A percentile compares a stretch with the other conserved stretches of the same genome.
Conservation (phyloP, 2,797 vertebrate genomes). For the Enteromius anoplus region DNA sequence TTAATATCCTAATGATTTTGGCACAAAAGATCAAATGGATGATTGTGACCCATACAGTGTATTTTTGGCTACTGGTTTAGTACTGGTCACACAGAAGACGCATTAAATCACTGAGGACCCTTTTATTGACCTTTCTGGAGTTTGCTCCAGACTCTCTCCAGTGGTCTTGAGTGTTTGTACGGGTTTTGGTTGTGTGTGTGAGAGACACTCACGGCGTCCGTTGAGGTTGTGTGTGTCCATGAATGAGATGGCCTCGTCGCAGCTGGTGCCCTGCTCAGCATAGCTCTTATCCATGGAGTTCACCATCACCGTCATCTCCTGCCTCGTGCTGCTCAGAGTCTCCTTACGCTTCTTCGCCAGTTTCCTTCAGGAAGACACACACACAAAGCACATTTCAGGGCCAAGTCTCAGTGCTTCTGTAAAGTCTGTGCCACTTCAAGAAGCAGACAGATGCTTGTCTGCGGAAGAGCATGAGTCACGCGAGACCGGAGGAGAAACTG, state of each 20-base stretch:
- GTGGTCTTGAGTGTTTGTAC: not conserved
- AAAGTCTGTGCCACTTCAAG: not conserved
- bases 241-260: conserved; percentile 89
- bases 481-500: not conserved
- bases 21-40: not conserved
- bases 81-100: not conserved
- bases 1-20: not conserved
- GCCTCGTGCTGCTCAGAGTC: conserved; percentile 91
- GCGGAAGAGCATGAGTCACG: not conserved
- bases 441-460: not conserved
- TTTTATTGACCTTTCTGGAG: not conserved
- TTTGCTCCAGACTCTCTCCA: not conserved
- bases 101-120: not conserved
- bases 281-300: conserved; percentile 94
- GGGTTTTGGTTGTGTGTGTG: not conserved
- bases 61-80: not conserved
- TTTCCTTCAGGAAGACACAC: conserved; percentile 79
- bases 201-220: conserved; percentile 85
- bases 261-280: conserved; percentile 88
- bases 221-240: conserved; percentile 94
- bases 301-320: conserved; percentile 99
- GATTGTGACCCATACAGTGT: not conserved
- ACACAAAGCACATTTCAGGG: conserved; percentile 51
- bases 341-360: conserved; percentile 96
- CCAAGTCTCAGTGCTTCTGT: not conserved